Evolutionary conservation across 2,113 vertebrate species (phyloP).

Genomic region (Gadus macrocephalus): DNA sequence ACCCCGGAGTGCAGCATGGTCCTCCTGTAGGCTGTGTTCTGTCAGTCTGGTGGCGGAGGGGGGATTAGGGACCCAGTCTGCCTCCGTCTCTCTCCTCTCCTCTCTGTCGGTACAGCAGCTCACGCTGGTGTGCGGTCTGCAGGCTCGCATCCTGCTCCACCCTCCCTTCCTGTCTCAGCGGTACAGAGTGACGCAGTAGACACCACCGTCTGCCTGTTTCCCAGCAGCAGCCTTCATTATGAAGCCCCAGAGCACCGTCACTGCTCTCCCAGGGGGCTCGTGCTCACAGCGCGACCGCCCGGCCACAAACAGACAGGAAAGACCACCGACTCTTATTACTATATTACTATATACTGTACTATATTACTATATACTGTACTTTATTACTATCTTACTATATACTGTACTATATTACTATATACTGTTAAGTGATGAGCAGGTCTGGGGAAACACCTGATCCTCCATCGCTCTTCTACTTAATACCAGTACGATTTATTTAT

Average conservation of each 20-base stretch:
- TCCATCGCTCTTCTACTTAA: too few species aligned
- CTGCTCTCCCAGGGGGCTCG: not conserved
- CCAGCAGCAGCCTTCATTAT: conserved; percentile 48
- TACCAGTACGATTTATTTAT: too few species aligned
- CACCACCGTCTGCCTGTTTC: conserved; percentile 30
- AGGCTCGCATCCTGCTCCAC: not conserved
- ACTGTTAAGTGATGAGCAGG: too few species aligned
- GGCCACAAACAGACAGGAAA: too few species aligned
- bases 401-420: too few species aligned
- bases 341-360: too few species aligned
- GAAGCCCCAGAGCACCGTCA: conserved; percentile 13
- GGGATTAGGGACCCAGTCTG: not conserved
- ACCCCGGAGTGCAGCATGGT: conserved; percentile 45
- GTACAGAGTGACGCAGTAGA: conserved; percentile 60
- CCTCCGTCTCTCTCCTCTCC: conserved; percentile 1
- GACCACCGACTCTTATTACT: too few species aligned
- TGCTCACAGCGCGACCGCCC: too few species aligned
- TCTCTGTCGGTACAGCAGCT: not conserved
- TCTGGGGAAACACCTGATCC: too few species aligned
- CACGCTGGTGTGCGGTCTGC: not conserved
- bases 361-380: too few species aligned
- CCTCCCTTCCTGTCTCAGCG: conserved; percentile 14
- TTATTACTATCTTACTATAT: too few species aligned
- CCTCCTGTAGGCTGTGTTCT: not conserved
- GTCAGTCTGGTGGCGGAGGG: too few species aligned